Percentiles rank a stretch among this genome's conserved stretches.
phyloP scores from a whole-genome alignment of 2,888 invertebrate species.

The Hypolimnas misippus region DNA sequence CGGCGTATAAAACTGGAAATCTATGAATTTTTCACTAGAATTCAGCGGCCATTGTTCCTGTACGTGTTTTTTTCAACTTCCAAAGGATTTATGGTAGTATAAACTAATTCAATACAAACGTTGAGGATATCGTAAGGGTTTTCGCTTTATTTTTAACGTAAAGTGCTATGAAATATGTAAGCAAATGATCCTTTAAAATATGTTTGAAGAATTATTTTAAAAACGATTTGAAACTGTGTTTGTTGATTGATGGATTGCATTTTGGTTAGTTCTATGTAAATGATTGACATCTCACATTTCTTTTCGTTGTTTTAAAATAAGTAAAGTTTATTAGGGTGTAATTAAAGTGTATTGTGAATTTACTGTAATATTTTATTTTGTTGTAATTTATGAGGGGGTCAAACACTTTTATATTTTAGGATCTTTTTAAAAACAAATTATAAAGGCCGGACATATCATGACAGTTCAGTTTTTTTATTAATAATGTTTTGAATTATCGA shows the following conservation, averaged over 20 bases:
- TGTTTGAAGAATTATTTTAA: not conserved
- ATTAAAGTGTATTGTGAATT: no score
- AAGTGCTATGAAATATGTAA: constrained; percentile 14
- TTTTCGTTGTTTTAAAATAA: no score
- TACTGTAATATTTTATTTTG: no score
- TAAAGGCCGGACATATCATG: no score
- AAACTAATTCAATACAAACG: constrained; percentile 32
- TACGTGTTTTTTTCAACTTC: constrained; percentile 35
- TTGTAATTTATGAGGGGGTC: no score
- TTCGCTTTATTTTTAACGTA: constrained; percentile 12
- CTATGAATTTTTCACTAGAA: constrained; percentile 43
- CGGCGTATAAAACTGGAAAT: constrained; percentile 33
- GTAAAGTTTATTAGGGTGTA: no score
- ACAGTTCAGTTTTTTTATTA: no score
- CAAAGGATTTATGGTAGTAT: constrained; percentile 29
- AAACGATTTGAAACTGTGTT: not conserved
- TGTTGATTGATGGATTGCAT: not conserved
- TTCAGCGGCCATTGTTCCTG: constrained; percentile 38
- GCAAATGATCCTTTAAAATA: not conserved
- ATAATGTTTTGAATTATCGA: no score
- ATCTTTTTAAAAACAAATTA: no score
- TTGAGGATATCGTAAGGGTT: constrained; percentile 8
- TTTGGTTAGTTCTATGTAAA: no score
- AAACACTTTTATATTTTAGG: no score
- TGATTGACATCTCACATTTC: no score